Evolutionary conservation across 2,797 vertebrate genomes (phyloP), one percentile per base, ranked within the genome.

Genomic region (Kryptopterus vitreolus): DNA sequence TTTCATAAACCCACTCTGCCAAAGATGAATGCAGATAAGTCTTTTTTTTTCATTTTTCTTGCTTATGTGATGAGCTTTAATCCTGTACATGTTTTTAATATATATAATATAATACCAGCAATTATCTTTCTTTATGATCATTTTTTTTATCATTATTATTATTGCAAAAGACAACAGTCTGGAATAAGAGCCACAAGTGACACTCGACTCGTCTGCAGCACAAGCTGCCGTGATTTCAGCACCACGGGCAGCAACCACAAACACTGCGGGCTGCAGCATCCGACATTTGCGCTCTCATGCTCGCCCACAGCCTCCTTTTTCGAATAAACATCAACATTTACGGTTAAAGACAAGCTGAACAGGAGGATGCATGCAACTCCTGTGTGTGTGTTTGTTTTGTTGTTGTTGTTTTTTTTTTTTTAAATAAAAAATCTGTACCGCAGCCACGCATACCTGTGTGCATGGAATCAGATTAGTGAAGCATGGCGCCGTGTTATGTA

Each of bases 211-310:
- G 22, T 33, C 5, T 20, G 31, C 50, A 69, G 63, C 65, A 68
- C 22, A 43, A 58, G 31, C 31, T 57, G 62, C 50, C 57, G n/a
- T 46, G 18, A 29, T 46, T 78, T 82, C 80, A 85, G 83, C 73
- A 85, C 83, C 73, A 12, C 26, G 83, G 80, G 81, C 83, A 85
- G 84, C 82, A 62, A 59, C 81, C 26, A 46, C 46, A 35, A n/a
- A 10, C 38, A 0, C 58, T 68, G 79, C 80, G 46, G n/a, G 75
- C 69, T 46, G 76, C 74, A 48, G 78, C n/a, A 80, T 52, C 24
- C 59, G 77, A 43, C 53, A 69, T n/a, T 12, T n/a, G 52, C 38
- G 52, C 77, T 22, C 65, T 57, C 50, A 31, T 59, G 46, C 29
- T 52, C 29, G 10, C 48, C 16, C 9, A 65, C 9, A 65, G 46